Evolutionary conservation across 2,797 vertebrate genomes (phyloP), one percentile per base, ranked within the genome.

Genomic region (Chelmon rostratus): DNA sequence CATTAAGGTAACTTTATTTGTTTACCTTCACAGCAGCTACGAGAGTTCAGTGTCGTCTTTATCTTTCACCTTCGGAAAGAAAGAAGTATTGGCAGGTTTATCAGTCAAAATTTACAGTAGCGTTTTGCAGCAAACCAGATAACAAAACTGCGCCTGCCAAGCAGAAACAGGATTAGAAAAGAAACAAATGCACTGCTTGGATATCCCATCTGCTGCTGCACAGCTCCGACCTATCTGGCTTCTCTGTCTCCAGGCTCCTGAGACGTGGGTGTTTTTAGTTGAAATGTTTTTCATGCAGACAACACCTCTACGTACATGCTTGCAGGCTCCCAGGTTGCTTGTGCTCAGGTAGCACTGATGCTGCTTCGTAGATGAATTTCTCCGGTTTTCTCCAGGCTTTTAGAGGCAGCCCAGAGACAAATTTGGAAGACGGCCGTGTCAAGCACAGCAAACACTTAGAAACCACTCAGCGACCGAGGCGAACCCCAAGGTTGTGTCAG

Each of bases 401-500:
- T 54, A 78, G 33, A 74, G 40, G 59, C 68, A 62, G 66, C 71
- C 2, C 10, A 79, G 68, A 87, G 76, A 74, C 33, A 64, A 58
- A 78, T 84, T 68, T 78, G 57, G 73, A 78, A 82, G 68, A 75
- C 42, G 76, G 49, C 67, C 1, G 19, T 69, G 59, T 73, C 75
- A 44, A 76, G 68, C 52, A 19, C 42, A 62, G 56, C 79, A 81
- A 80, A 82, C 68, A 64, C 53, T 82, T 25, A 59, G 72, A 78
- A 59, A 74, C 37, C 64, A n/a, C 78, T 89, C 78, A 40, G 77
- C 58, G 66, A 68, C 84, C 68, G 19, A 72, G 54, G 69, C 59
- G 2, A 68, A 18, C 33, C 63, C 64, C 71, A 62, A 78, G 80
- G 86, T 87, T 74, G 47, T 15, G 62, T 86, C 79, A 47, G 44